Conservation (phyloP, 2,888 invertebrate species). For the Catocala fraxini region DNA sequence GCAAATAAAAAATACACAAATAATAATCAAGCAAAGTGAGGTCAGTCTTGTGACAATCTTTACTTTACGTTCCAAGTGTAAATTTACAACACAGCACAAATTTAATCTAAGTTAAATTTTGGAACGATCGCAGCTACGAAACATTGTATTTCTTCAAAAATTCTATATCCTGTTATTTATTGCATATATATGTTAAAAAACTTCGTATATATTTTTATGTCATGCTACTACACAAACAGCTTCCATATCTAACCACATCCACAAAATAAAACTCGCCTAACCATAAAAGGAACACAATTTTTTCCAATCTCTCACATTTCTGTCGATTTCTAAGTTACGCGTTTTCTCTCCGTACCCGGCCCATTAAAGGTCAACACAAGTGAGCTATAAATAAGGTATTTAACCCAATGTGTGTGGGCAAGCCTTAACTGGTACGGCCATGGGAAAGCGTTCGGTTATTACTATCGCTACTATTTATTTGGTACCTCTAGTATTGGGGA, state of each 20-base stretch:
- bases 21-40: too few species aligned
- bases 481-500: slow-evolving; percentile 52
- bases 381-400: slow-evolving; percentile 83
- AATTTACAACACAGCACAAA: too few species aligned
- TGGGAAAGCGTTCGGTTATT: slow-evolving; percentile 70
- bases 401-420: slow-evolving; percentile 83
- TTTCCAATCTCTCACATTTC: slow-evolving; percentile 27
- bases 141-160: background rate
- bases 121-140: too few species aligned
- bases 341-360: slow-evolving; percentile 27
- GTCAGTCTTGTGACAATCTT: too few species aligned
- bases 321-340: slow-evolving; percentile 43
- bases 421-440: slow-evolving; percentile 72
- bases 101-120: too few species aligned
- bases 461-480: slow-evolving; percentile 72
- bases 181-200: background rate
- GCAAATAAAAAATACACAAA: too few species aligned
- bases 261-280: slow-evolving; percentile 5
- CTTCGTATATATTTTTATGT: background rate
- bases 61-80: too few species aligned
- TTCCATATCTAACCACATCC: background rate
- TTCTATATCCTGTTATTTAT: too few species aligned
- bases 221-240: background rate
- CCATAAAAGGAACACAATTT: slow-evolving; percentile 20
- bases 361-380: slow-evolving; percentile 76